Conservation (phyloP, 2,113 vertebrate genomes). For the Oncorhynchus kisutch region DNA sequence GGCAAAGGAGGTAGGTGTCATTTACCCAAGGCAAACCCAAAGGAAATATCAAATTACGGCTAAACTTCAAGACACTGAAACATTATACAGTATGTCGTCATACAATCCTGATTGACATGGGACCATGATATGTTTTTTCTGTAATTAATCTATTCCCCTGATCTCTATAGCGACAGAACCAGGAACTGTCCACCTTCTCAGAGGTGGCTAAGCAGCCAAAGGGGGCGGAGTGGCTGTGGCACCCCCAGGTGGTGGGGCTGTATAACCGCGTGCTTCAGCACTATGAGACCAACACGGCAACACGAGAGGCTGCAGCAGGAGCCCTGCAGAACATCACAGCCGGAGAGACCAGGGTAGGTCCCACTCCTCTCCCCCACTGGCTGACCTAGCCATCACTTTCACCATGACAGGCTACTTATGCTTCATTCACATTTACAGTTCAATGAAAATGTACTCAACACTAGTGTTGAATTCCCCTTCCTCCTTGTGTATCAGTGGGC, state of each 20-base stretch:
- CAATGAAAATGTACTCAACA: not conserved
- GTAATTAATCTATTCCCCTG: not conserved
- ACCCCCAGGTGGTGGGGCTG: conserved; percentile 84
- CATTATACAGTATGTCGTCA: conserved; percentile 3
- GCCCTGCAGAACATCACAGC: conserved; percentile 94
- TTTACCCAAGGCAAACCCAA: not conserved
- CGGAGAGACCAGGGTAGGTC: conserved; percentile 83
- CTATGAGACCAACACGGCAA: conserved; percentile 78
- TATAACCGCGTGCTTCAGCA: conserved; percentile 87
- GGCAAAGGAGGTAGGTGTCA: conserved; percentile 73
- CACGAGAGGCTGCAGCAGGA: conserved; percentile 83
- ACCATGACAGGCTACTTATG: not conserved
- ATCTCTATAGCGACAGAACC: conserved; percentile 67
- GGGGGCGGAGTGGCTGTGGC: conserved; percentile 95
- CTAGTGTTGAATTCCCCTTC: not conserved
- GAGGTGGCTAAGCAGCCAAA: conserved; percentile 87
- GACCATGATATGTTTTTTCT: not conserved
- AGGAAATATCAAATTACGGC: conserved; percentile 34
- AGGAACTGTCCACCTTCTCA: conserved; percentile 80
- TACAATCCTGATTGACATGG: not conserved
- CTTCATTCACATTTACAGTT: not conserved
- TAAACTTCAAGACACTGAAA: not conserved
- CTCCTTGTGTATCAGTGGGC: conserved; percentile 81
- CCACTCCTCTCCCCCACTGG: not conserved
- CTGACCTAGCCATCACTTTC: not conserved